These are phyloP conservation scores for Dione vanillae DNA, from an alignment of 2,888 invertebrate genomes.

Conservation along the genomic window DNA sequence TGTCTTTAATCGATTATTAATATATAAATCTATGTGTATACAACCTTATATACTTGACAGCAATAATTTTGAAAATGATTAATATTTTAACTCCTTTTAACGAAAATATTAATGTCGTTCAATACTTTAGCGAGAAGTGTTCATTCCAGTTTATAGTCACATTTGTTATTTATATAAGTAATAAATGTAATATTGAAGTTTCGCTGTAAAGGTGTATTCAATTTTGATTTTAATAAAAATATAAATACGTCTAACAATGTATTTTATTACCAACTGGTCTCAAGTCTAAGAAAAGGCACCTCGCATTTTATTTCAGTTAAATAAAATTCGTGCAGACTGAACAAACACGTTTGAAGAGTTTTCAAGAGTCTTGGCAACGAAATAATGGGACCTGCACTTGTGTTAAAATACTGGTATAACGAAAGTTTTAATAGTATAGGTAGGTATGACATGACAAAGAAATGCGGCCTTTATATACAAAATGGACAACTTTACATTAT, in stretches of 20 bases:
- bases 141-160: constrained; percentile 73
- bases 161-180: constrained; percentile 74
- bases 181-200: constrained; percentile 67
- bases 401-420: constrained; percentile 28
- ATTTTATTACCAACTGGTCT: constrained; percentile 52
- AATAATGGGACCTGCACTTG: constrained; percentile 33
- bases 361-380: constrained; percentile 30
- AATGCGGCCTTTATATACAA: background rate
- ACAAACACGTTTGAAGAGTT: constrained; percentile 28
- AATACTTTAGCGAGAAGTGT: constrained; percentile 43
- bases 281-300: background rate
- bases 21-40: constrained; percentile 32
- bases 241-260: constrained; percentile 57
- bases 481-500: background rate
- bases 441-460: constrained; percentile 15
- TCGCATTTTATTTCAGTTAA: constrained; percentile 24
- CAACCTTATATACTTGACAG: constrained; percentile 32
- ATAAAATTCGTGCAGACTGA: constrained; percentile 23
- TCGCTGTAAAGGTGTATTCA: constrained; percentile 79
- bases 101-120: constrained; percentile 31
- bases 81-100: constrained; percentile 50
- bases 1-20: constrained; percentile 40
- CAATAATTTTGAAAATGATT: constrained; percentile 45
- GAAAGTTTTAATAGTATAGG: constrained; percentile 29
- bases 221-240: constrained; percentile 78